A percentile compares a stretch with the other conserved stretches of the same genome.
phyloP scores from a whole-genome alignment of 1,140 invertebrate genomes.

The Chionoecetes opilio region DNA sequence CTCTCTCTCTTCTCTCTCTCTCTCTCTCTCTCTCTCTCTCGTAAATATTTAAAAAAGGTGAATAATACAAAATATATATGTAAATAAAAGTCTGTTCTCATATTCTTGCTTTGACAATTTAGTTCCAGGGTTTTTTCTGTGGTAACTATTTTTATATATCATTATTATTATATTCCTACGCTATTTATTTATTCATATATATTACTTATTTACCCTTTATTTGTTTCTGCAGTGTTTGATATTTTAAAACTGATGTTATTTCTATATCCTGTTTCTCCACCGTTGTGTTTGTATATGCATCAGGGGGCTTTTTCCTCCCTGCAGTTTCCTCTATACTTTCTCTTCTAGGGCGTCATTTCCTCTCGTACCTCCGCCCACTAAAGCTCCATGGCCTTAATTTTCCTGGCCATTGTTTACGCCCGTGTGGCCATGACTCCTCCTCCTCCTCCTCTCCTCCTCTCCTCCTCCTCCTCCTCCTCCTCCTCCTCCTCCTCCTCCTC shows the following conservation, averaged over 20 bases:
- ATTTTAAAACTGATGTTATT: no score
- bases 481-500: constrained; percentile 8
- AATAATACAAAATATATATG: neutral
- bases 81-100: neutral
- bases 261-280: neutral
- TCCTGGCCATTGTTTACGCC: constrained; percentile 16
- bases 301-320: neutral
- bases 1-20: no score
- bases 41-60: neutral
- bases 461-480: constrained; percentile 22
- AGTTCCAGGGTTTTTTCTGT: neutral
- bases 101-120: neutral
- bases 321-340: neutral
- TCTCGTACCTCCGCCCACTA: neutral
- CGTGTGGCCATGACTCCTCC: neutral
- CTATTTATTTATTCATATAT: neutral
- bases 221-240: neutral
- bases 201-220: neutral
- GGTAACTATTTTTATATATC: neutral
- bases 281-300: neutral
- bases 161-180: neutral
- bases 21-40: neutral
- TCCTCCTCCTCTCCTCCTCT: neutral
- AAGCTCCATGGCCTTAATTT: neutral
- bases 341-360: neutral